Percentiles rank a stretch among this genome's conserved stretches.
These are phyloP conservation scores for Phthorimaea operculella DNA, from an alignment of 1,140 invertebrate genomes.

Conservation along the genomic window DNA sequence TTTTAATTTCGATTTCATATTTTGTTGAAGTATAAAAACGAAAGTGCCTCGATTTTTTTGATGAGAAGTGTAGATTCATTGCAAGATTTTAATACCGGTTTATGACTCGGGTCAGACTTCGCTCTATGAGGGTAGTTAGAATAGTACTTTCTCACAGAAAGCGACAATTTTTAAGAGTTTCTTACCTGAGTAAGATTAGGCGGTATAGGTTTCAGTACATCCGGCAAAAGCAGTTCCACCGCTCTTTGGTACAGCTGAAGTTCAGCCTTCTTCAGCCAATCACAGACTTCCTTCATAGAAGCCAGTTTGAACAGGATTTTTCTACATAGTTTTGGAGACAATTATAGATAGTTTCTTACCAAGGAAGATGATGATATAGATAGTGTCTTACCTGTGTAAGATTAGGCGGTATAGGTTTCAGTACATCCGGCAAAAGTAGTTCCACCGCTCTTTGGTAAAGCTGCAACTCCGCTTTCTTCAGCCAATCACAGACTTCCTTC, in stretches of 20 bases:
- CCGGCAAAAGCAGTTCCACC: conserved; percentile 95
- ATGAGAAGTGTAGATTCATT: no score
- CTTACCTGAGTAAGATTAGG: conserved; percentile 89
- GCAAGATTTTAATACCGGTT: no score
- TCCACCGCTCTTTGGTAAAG: conserved; percentile 98
- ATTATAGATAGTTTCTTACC: no score
- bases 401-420: conserved; percentile 92
- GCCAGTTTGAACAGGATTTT: conserved; percentile 29
- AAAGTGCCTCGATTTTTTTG: no score
- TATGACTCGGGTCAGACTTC: no score
- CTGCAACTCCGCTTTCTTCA: conserved; percentile 85
- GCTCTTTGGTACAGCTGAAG: conserved; percentile 96
- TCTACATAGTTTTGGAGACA: conserved; percentile 23
- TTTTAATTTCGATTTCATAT: no score
- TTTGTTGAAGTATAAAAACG: no score
- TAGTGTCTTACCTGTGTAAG: conserved; percentile 89
- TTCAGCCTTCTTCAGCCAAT: conserved; percentile 81
- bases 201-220: conserved; percentile 94
- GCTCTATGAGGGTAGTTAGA: conserved; percentile 22
- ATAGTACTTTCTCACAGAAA: conserved; percentile 31
- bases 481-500: conserved; percentile 59
- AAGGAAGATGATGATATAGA: no score
- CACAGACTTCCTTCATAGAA: conserved; percentile 32
- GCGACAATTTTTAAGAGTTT: no score
- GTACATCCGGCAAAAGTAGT: conserved; percentile 95